A percentile compares a stretch with the other conserved stretches of the same genome.
phyloP scores from a whole-genome alignment of 35 echinoderm and acorn worm genomes.

The Chiridota heheva region DNA sequence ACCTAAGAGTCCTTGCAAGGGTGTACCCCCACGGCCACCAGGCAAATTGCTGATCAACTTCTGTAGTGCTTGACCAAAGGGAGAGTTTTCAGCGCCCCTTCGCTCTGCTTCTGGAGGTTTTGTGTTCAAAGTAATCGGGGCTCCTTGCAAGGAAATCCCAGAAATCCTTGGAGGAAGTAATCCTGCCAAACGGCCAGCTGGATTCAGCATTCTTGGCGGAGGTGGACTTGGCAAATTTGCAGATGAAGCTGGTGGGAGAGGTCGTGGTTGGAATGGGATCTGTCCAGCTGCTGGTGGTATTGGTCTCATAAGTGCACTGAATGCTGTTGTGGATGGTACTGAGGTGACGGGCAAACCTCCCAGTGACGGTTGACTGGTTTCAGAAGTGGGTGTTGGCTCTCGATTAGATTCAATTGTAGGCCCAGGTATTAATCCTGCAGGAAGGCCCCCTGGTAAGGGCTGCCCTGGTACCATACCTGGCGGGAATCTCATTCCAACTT shows the following conservation, averaged over 20 bases:
- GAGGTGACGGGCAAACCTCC: slow-evolving; percentile 15
- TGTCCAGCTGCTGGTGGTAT: too few relatives aligned
- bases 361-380: background rate
- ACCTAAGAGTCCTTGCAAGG: too few relatives aligned
- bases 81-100: too few relatives aligned
- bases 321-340: slow-evolving; percentile 18
- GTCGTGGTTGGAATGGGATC: too few relatives aligned
- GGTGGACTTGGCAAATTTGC: too few relatives aligned
- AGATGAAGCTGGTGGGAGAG: too few relatives aligned
- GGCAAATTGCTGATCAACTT: too few relatives aligned
- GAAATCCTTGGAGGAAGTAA: slow-evolving; percentile 41
- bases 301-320: slow-evolving; percentile 29
- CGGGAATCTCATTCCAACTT: slow-evolving; percentile 67
- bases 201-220: too few relatives aligned
- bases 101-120: too few relatives aligned
- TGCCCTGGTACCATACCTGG: slow-evolving; percentile 66
- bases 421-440: slow-evolving; percentile 37
- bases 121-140: too few relatives aligned
- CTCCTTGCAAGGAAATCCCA: slow-evolving; percentile 10
- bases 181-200: slow-evolving; percentile 26
- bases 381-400: background rate
- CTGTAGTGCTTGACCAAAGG: too few relatives aligned
- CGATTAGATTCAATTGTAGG: slow-evolving; percentile 23
- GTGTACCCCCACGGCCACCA: too few relatives aligned
- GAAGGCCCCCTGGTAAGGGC: slow-evolving; percentile 43